Percentiles rank a stretch among this genome's conserved stretches.
Conservation (phyloP, 2,113 vertebrate genomes). For the Eleginops maclovinus region DNA sequence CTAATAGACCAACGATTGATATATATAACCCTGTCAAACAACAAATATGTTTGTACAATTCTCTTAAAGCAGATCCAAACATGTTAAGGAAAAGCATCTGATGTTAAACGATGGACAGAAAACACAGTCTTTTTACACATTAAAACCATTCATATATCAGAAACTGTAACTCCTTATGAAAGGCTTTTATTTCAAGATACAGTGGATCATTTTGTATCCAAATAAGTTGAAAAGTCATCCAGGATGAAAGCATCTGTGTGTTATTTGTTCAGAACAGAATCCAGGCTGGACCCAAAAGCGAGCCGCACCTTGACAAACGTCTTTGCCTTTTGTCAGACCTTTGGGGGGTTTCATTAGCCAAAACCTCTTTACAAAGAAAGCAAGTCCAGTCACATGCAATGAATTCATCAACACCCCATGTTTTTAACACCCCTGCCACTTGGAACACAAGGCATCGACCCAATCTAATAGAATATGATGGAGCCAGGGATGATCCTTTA, state of each 20-base stretch:
- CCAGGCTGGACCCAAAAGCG: slow-evolving; percentile 17
- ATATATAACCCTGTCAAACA: neutral
- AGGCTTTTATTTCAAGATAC: too few relatives aligned
- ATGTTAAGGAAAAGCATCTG: neutral
- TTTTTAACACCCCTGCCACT: slow-evolving; percentile 76
- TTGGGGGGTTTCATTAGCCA: slow-evolving; percentile 74
- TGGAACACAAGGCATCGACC: slow-evolving; percentile 78
- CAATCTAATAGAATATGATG: slow-evolving; percentile 74
- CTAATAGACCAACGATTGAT: neutral
- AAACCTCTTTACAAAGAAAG: slow-evolving; percentile 73
- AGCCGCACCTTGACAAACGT: slow-evolving; percentile 59
- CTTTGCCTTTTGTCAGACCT: slow-evolving; percentile 66
- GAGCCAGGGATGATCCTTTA: slow-evolving; percentile 76
- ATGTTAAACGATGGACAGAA: neutral
- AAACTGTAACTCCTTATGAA: too few relatives aligned
- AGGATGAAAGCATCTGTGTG: neutral
- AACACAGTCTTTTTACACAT: too few relatives aligned
- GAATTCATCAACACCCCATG: slow-evolving; percentile 84
- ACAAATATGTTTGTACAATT: neutral
- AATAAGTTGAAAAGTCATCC: slow-evolving; percentile 14
- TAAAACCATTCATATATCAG: too few relatives aligned
- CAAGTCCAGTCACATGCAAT: slow-evolving; percentile 80
- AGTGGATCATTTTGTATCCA: neutral
- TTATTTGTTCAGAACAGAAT: slow-evolving; percentile 30
- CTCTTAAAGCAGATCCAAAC: neutral